Base-by-base conservation (phyloP, 2,797 vertebrate species). In the Rhinichthys osculus region DNA sequence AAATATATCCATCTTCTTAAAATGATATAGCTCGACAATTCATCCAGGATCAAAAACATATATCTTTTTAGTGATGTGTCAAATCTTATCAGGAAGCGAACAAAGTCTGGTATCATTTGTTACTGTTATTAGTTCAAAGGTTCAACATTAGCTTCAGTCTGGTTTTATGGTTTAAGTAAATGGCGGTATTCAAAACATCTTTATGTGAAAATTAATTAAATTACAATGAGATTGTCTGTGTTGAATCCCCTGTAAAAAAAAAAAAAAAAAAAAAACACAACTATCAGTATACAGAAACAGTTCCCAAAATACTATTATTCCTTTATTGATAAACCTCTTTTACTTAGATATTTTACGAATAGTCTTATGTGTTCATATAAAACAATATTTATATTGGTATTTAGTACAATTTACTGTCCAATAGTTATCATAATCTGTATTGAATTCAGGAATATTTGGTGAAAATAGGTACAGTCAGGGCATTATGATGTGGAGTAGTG, bases 401-500 rank as follows among this genome's bases (percentile, higher is more conserved):
- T 21, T 44, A 62, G 1, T 62, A 42, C 23, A 64, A 35, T 62
- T 62, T 30, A 42, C 23, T 64, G 59, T 64, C 21, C 16, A 64
- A 79, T n/a, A 62, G 35, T 40, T 9, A 59, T 54, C 19, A 40
- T 40, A 76, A 10, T 59, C 57, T 10, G 14, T 35, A 44, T 23
- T 78, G 52, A 71, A 85, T 76, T 42, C 54, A 35, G 62, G 9
- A 82, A 54, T 67, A 35, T 33, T 54, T 82, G 47, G 14, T 82
- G 83, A 82, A 23, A 59, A 11, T 72, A 50, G 57, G 77, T 84
- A 59, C 59, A 80, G 30, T 73, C 30, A 80, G 72, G 42, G 19
- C 19, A 5, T 47, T 85, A 62, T 86, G 84, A 88, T 88, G 73
- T 89, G 83, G 79, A 85, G 82, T 62, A 50, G 14, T 87, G 90